These are phyloP conservation scores for Rhynchomys soricoides DNA, from an alignment of 2,113 vertebrate species.

Conservation along the genomic window DNA sequence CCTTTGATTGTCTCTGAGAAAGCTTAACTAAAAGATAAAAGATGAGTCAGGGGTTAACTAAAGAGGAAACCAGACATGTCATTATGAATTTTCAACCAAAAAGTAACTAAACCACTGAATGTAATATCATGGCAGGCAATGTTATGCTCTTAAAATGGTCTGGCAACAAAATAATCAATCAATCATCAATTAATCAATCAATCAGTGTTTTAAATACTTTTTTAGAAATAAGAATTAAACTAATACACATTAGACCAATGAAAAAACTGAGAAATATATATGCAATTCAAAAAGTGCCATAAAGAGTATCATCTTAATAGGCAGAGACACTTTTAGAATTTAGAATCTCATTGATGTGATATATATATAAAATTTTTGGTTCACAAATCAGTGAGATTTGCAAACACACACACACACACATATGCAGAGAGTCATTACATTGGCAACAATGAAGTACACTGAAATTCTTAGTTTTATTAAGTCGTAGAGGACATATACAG, in stretches of 20 bases:
- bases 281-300: background rate
- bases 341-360: background rate
- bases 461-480: background rate
- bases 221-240: constrained; percentile 50
- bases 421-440: too few relatives aligned
- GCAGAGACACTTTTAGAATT: background rate
- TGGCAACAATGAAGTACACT: background rate
- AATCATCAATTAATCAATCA: background rate
- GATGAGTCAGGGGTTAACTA: background rate
- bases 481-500: background rate
- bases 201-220: constrained; percentile 20
- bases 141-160: background rate
- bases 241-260: constrained; percentile 66
- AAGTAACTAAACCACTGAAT: background rate
- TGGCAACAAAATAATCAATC: background rate
- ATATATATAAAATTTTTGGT: background rate
- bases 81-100: background rate
- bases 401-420: too few relatives aligned
- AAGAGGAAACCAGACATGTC: background rate
- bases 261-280: background rate
- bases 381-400: too few relatives aligned
- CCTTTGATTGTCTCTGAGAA: background rate
- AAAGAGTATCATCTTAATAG: background rate
- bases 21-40: background rate
- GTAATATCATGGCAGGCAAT: background rate